These are phyloP conservation scores for Propithecus coquereli DNA, from an alignment of 2,113 vertebrate species.

Conservation along the genomic window DNA sequence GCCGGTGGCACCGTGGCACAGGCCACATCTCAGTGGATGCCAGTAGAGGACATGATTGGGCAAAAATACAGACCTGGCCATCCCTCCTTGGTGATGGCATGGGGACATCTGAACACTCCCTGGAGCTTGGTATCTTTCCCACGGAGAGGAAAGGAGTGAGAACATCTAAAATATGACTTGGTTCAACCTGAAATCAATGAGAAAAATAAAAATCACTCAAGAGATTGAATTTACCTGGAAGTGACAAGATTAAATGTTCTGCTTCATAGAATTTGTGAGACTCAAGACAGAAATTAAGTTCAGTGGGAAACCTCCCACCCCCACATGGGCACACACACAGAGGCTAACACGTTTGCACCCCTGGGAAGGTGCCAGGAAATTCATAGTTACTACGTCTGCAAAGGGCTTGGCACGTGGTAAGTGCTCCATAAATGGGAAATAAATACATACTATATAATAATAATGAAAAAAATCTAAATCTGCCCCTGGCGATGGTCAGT, in stretches of 20 bases:
- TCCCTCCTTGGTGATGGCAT: not conserved
- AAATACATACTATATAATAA: not conserved
- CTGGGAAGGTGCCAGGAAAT: not conserved
- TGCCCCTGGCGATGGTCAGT: not conserved
- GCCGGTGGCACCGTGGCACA: not conserved
- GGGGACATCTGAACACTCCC: not conserved
- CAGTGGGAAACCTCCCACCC: not conserved
- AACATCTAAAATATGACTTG: not conserved
- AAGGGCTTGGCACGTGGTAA: not conserved
- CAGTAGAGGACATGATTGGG: not conserved
- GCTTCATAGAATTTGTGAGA: not conserved
- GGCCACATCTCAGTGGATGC: not conserved
- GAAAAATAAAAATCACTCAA: conserved; percentile 11
- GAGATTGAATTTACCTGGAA: not conserved
- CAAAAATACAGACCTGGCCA: not conserved
- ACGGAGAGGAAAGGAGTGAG: not conserved
- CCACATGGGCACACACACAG: not conserved
- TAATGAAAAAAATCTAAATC: not conserved
- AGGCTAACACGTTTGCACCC: not conserved
- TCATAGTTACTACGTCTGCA: not conserved
- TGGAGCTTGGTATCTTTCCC: not conserved
- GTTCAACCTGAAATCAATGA: conserved; percentile 11
- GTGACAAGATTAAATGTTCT: not conserved
- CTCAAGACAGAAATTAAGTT: not conserved
- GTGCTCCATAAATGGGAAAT: not conserved